phyloP scores from a whole-genome alignment of 1,140 invertebrate genomes.

The Mactra quadrangularis region DNA sequence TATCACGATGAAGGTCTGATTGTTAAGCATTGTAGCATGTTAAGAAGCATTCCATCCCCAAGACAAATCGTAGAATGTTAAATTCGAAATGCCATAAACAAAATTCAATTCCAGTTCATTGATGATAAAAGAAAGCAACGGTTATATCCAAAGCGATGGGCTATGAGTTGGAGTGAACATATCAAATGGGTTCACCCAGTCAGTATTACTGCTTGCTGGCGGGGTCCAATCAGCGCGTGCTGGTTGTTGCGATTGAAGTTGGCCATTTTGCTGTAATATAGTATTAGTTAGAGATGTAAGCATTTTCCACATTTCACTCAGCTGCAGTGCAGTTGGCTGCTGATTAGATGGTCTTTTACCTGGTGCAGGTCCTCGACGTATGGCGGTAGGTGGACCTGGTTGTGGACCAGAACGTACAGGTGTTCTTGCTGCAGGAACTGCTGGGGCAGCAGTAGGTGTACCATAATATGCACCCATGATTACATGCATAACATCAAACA shows the following conservation, averaged over 20 bases:
- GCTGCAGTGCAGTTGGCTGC: not conserved
- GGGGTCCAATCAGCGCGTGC: slow-evolving; percentile 11
- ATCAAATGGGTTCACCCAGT: not conserved
- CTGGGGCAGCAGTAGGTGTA: not conserved
- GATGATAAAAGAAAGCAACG: no score
- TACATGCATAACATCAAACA: slow-evolving; percentile 45
- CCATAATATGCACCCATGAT: slow-evolving; percentile 44
- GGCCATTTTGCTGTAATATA: no score
- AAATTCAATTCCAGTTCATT: no score
- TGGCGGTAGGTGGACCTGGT: slow-evolving; percentile 21
- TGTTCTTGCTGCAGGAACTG: not conserved
- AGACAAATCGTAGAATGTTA: no score
- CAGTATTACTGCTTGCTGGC: slow-evolving; percentile 16
- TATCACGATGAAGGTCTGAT: no score
- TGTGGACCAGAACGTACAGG: not conserved
- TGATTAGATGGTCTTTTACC: not conserved
- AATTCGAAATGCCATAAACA: no score
- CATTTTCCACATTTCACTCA: no score
- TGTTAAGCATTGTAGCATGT: no score
- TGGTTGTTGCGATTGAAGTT: slow-evolving; percentile 2
- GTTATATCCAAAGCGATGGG: not conserved
- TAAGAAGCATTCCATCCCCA: no score
- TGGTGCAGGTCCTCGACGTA: slow-evolving; percentile 28
- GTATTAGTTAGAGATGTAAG: no score
- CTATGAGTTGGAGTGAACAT: not conserved